A percentile compares a stretch with the other conserved stretches of the same genome.
phyloP scores from a whole-genome alignment of 2,113 vertebrate species.

The Halichoeres trimaculatus region DNA sequence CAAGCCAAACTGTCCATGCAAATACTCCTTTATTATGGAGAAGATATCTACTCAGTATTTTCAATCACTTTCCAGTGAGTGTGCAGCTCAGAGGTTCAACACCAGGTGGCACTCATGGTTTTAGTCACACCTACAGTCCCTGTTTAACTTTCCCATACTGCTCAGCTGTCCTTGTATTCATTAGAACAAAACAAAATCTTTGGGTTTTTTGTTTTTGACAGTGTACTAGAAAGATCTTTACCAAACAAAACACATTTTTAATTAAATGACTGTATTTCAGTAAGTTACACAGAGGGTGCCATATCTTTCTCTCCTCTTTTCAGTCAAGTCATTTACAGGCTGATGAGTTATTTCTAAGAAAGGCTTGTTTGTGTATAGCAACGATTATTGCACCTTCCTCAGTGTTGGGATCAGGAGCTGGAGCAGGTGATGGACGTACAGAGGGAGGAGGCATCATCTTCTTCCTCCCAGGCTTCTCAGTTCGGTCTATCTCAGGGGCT shows the following conservation, averaged over 20 bases:
- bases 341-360: not conserved
- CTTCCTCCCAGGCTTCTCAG: slow-evolving; percentile 76
- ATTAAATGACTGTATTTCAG: not conserved
- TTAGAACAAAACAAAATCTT: not conserved
- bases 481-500: slow-evolving; percentile 80
- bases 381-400: slow-evolving; percentile 66
- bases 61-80: not conserved
- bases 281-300: not conserved
- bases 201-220: not conserved
- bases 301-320: not conserved
- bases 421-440: slow-evolving; percentile 5
- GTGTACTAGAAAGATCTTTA: not conserved
- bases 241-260: too few species aligned
- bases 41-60: too few species aligned
- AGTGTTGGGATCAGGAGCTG: not conserved
- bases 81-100: slow-evolving; percentile 25
- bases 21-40: too few species aligned
- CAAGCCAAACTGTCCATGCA: not conserved
- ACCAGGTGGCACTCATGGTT: slow-evolving; percentile 47
- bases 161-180: not conserved
- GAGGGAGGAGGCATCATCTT: slow-evolving; percentile 46
- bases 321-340: not conserved
- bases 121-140: not conserved
- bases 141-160: too few species aligned
- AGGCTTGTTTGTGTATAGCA: not conserved